Percentiles rank a stretch among this genome's conserved stretches.
Evolutionary conservation across 2,888 invertebrate genomes (phyloP).

Genomic region (Drosophila pullipes): DNA sequence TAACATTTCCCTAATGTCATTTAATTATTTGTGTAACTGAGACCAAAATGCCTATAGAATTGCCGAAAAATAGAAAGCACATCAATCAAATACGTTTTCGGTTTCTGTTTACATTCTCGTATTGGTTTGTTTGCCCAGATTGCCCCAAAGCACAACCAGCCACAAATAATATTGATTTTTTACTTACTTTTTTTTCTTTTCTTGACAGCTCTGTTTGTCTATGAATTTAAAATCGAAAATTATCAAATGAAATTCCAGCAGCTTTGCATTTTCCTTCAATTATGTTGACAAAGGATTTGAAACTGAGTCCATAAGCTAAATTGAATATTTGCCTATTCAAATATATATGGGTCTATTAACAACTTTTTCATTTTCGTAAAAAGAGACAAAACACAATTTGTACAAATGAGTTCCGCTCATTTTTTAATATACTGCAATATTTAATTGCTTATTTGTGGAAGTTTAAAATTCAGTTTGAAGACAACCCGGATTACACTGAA

Average conservation of each 20-base stretch:
- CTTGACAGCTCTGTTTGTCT: slow-evolving; percentile 40
- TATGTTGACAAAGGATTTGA: slow-evolving; percentile 38
- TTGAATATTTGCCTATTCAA: neutral
- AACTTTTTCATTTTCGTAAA: neutral
- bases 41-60: slow-evolving; percentile 49
- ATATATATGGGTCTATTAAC: neutral
- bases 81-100: slow-evolving; percentile 71
- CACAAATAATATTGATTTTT: slow-evolving; percentile 64
- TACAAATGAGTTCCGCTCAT: neutral
- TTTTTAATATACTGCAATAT: too few species aligned
- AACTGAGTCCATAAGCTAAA: neutral
- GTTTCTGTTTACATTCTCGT: slow-evolving; percentile 62
- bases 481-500: too few species aligned
- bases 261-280: slow-evolving; percentile 23
- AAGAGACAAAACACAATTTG: neutral
- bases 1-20: slow-evolving; percentile 50
- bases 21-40: slow-evolving; percentile 53
- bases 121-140: slow-evolving; percentile 43
- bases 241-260: slow-evolving; percentile 35
- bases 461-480: neutral
- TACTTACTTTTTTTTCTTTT: slow-evolving; percentile 26
- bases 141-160: slow-evolving; percentile 45
- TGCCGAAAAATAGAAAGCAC: slow-evolving; percentile 45
- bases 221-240: slow-evolving; percentile 65
- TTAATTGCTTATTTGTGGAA: too few species aligned